Base-by-base conservation (phyloP, 2,113 vertebrate species). In the Brachyistius frenatus region DNA sequence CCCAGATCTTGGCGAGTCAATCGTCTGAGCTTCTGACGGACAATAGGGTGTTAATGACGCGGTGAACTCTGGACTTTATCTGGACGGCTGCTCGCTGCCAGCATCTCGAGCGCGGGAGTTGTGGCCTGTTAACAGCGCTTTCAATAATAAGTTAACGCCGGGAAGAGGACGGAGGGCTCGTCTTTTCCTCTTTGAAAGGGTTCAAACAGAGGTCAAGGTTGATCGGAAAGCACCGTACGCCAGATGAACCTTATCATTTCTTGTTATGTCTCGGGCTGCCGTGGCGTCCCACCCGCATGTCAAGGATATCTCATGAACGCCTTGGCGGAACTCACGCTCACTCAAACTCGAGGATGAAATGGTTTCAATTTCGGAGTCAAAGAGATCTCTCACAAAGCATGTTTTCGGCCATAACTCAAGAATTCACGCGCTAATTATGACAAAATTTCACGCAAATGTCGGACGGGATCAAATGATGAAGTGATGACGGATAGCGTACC, bases 61-160 rank as follows among this genome's bases (percentile, higher is more conserved):
- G 23, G 15, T 73, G 46, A 76, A 73, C 79, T 73, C 76, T 88
- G 67, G 32, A 54, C 75, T 73, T 71, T 63, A 37, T 78, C 80
- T 85, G 37, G n/a, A 65, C 55, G 64, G 23, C 52, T 11, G 15
- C 5, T 65, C 52, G 7, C 65, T 61, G 70, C 66, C 73, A 37
- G 49, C 35, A 16, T 77, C 57, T 71, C 58, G 32, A 52, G 30
- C 52, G 10, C n/a, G 31, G 11, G 56, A 74, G 53, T 86, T 80
- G 69, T 62, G 67, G 64, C 37, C 44, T 74, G 52, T 44, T 63
- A 55, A 54, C 16, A 16, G 66, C 14, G 23, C 55, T 46, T 36
- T 78, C 14, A 77, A 61, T 83, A 50, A 67, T 61, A 73, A 58
- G 37, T 63, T 54, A 69, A 62, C 54, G 78, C 50, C 76, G 32